Conservation (phyloP, 2,113 vertebrate species). For the Rhabdornis inornatus region DNA sequence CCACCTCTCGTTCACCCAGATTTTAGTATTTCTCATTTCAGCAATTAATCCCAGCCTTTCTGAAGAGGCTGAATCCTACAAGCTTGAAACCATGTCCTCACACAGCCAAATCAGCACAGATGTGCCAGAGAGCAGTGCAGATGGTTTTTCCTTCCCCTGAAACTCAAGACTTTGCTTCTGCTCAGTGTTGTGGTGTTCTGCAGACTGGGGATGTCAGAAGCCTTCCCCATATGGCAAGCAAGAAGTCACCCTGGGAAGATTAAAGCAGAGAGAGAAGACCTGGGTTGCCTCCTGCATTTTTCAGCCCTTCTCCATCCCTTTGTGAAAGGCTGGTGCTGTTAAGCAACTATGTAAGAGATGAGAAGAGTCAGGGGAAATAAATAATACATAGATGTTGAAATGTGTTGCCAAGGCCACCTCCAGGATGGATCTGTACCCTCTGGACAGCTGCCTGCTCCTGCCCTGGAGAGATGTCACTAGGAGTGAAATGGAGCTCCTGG, state of each 20-base stretch:
- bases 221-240: background rate
- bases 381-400: slow-evolving; percentile 12
- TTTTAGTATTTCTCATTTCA: background rate
- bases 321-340: background rate
- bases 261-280: background rate
- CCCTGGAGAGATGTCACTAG: background rate
- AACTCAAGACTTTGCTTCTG: background rate
- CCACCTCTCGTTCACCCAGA: background rate
- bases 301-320: background rate
- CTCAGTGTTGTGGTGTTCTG: background rate
- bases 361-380: background rate
- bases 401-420: slow-evolving; percentile 24
- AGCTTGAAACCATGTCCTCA: background rate
- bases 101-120: slow-evolving; percentile 19
- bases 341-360: background rate
- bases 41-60: slow-evolving; percentile 2
- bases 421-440: background rate
- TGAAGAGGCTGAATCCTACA: background rate
- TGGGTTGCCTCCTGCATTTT: background rate
- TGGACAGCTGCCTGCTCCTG: background rate
- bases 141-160: background rate
- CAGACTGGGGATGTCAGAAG: background rate
- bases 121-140: background rate
- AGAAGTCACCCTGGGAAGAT: background rate
- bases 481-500: slow-evolving; percentile 28